Conservation (phyloP, 2,888 invertebrate species). For the Oscheius sp. region DNA sequence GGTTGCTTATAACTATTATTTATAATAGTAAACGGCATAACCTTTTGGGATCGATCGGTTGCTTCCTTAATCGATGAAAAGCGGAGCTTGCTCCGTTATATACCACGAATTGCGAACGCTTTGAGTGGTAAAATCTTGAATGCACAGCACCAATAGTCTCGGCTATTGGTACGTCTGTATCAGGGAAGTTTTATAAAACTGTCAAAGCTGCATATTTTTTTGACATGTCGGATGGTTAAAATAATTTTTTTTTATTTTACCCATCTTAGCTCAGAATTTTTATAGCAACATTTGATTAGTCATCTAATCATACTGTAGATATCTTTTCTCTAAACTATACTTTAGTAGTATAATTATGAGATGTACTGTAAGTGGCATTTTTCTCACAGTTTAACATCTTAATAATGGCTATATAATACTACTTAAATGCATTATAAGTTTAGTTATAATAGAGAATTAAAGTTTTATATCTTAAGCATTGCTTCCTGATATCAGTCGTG, state of each 20-base stretch:
- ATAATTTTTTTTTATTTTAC: neutral
- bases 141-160: conserved; percentile 68
- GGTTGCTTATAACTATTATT: too few species aligned
- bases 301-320: too few species aligned
- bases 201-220: neutral
- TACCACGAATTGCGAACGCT: conserved; percentile 70
- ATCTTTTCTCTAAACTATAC: too few species aligned
- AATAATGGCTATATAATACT: too few species aligned
- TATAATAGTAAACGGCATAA: too few species aligned
- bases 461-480: neutral
- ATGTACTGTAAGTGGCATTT: too few species aligned
- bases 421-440: too few species aligned
- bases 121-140: conserved; percentile 76
- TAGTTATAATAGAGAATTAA: too few species aligned
- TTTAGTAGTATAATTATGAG: too few species aligned
- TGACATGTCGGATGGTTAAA: neutral
- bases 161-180: conserved; percentile 69
- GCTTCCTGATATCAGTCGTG: conserved; percentile 71
- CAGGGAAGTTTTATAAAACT: conserved; percentile 66
- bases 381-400: too few species aligned
- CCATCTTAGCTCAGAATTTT: neutral
- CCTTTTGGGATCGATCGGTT: conserved; percentile 71
- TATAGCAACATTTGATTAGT: neutral
- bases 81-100: conserved; percentile 71
- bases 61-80: conserved; percentile 73